phyloP scores from a whole-genome alignment of 2,797 vertebrate genomes.

The Furcifer pardalis region DNA sequence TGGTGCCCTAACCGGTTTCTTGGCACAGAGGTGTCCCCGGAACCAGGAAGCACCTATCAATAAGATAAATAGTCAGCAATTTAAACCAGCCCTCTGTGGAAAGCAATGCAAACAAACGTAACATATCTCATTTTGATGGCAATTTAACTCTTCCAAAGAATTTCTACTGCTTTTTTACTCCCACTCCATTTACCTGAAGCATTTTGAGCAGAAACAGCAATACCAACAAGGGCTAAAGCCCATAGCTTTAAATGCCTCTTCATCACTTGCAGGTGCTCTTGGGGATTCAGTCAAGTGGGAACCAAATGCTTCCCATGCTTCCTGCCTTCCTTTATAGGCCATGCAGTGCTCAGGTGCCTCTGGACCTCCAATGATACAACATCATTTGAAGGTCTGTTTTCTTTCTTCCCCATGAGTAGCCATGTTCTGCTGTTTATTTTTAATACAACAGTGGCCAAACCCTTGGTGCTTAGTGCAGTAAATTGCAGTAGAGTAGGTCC shows the following conservation, averaged over 20 bases:
- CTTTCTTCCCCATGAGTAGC: not conserved
- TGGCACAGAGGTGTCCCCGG: not conserved
- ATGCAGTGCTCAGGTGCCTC: rapidly evolving
- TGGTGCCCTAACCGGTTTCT: not conserved
- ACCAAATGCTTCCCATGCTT: not conserved
- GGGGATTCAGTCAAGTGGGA: not conserved
- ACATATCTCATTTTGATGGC: not conserved
- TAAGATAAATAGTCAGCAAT: not conserved
- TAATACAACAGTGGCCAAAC: too few relatives aligned
- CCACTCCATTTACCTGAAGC: not conserved
- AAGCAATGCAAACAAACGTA: not conserved
- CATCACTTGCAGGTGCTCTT: rapidly evolving
- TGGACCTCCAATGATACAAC: not conserved
- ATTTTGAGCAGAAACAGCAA: not conserved
- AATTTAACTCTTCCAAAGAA: not conserved
- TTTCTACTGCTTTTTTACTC: not conserved
- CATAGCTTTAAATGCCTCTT: not conserved
- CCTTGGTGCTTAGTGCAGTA: too few relatives aligned
- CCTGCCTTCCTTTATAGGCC: slow-evolving; percentile 2
- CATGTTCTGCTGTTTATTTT: not conserved
- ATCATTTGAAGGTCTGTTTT: not conserved
- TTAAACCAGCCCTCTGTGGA: not conserved
- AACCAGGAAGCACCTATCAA: not conserved
- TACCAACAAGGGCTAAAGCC: not conserved
- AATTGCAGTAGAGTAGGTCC: too few relatives aligned